phyloP scores from a whole-genome alignment of 2,797 vertebrate species.

The Avahi laniger region DNA sequence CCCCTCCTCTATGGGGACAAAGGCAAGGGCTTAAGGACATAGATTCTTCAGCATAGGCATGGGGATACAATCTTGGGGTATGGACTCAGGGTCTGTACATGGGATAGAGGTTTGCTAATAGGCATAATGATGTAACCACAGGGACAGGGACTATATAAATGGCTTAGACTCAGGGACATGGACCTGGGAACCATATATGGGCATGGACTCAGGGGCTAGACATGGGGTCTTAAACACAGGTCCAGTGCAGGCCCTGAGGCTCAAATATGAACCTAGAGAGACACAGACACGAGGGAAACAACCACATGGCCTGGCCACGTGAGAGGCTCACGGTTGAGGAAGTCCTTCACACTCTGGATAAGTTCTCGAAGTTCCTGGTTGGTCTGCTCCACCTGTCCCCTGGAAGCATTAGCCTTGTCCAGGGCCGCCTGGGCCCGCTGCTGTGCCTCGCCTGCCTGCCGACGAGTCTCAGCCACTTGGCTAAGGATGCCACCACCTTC shows the following conservation, averaged over 20 bases:
- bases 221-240: background rate
- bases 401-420: conserved; percentile 93
- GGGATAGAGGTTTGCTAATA: conserved; percentile 9
- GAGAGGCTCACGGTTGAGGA: conserved; percentile 94
- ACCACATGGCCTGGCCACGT: background rate
- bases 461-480: conserved; percentile 93
- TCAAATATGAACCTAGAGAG: background rate
- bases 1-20: conserved; percentile 91
- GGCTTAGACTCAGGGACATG: background rate
- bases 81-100: background rate
- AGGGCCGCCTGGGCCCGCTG: conserved; percentile 91
- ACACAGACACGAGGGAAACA: conserved; percentile 32
- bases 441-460: conserved; percentile 92
- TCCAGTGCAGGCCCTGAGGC: background rate
- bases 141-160: background rate
- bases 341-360: conserved; percentile 95
- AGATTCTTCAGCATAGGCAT: background rate
- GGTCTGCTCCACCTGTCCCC: conserved; percentile 92
- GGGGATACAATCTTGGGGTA: background rate
- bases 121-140: background rate
- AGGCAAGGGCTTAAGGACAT: conserved; percentile 45
- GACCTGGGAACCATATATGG: background rate
- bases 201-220: background rate
- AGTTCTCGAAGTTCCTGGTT: conserved; percentile 96
- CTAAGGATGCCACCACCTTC: conserved; percentile 91